phyloP scores from a whole-genome alignment of 2,888 invertebrate genomes.

The Eilema sororculum region DNA sequence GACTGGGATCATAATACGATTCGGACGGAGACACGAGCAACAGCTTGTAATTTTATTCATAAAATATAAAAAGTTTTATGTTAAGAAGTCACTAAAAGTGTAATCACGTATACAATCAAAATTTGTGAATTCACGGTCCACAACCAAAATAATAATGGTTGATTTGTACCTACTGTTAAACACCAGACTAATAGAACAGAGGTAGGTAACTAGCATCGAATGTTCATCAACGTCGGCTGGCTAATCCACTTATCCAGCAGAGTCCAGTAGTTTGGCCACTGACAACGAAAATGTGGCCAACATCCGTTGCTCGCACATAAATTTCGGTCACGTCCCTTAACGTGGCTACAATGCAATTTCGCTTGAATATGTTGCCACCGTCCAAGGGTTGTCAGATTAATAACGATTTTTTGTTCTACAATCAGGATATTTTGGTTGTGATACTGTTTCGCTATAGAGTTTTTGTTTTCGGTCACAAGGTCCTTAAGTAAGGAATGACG shows the following conservation, averaged over 20 bases:
- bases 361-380: slow-evolving; percentile 31
- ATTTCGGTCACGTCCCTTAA: slow-evolving; percentile 53
- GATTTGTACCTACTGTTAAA: slow-evolving; percentile 41
- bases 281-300: slow-evolving; percentile 59
- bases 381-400: slow-evolving; percentile 41
- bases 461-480: background rate
- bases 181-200: slow-evolving; percentile 51
- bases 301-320: slow-evolving; percentile 48
- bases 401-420: slow-evolving; percentile 23
- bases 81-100: no score
- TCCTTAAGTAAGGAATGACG: no score
- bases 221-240: slow-evolving; percentile 63
- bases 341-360: slow-evolving; percentile 48
- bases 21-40: no score
- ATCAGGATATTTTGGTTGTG: slow-evolving; percentile 22
- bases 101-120: slow-evolving; percentile 39
- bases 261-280: slow-evolving; percentile 57
- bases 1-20: no score
- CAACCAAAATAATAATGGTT: slow-evolving; percentile 35
- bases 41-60: no score
- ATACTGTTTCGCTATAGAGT: slow-evolving; percentile 22
- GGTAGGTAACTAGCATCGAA: slow-evolving; percentile 47
- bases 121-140: slow-evolving; percentile 44
- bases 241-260: slow-evolving; percentile 64
- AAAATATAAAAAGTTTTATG: no score